Conservation (phyloP, 2,113 vertebrate genomes). For the Eptesicus fuscus region DNA sequence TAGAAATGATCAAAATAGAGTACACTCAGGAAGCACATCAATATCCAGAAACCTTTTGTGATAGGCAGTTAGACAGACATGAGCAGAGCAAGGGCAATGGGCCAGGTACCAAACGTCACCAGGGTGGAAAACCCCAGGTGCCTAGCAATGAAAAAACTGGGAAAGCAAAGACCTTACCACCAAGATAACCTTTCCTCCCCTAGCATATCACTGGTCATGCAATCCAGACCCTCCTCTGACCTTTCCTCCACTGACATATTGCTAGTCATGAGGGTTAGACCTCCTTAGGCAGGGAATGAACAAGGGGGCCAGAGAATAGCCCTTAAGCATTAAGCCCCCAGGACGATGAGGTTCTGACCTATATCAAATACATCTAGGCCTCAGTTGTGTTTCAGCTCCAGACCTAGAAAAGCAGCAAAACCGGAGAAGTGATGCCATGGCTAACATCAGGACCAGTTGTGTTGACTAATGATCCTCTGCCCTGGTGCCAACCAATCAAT, state of each 20-base stretch:
- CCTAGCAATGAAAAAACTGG: not conserved
- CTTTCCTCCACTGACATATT: not conserved
- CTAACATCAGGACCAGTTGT: not conserved
- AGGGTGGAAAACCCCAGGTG: not conserved
- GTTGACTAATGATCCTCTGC: not conserved
- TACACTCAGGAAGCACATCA: not conserved
- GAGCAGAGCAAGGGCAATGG: not conserved
- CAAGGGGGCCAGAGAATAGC: not conserved
- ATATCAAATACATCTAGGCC: not conserved
- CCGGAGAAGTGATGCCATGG: not conserved
- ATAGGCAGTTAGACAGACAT: not conserved
- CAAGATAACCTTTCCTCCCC: not conserved
- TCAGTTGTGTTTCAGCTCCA: not conserved
- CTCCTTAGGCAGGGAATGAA: not conserved
- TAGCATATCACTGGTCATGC: not conserved
- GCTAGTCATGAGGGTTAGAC: not conserved
- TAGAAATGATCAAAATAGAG: not conserved
- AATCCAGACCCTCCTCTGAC: not conserved
- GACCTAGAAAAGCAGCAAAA: not conserved
- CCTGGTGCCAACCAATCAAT: not conserved
- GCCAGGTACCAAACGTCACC: not conserved
- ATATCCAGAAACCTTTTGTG: not conserved
- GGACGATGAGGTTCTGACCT: not conserved
- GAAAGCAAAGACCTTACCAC: not conserved
- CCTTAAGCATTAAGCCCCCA: not conserved